Conservation (phyloP, 1,140 invertebrate species). For the Eulimnadia texana region DNA sequence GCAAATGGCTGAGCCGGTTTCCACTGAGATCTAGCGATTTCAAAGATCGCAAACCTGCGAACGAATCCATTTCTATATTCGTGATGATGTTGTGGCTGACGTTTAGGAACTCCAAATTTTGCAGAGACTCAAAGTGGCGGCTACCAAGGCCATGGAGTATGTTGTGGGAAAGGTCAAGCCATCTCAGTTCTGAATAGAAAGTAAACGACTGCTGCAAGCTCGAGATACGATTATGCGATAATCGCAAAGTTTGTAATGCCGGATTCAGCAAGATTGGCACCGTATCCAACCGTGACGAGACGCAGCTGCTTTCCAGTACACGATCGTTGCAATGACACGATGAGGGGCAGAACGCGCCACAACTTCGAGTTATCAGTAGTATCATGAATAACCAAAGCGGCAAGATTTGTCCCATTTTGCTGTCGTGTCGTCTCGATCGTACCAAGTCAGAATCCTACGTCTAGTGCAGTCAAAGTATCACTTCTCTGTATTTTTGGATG, state of each 20-base stretch:
- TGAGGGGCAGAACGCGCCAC: conserved; percentile 51
- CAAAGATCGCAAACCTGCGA: conserved; percentile 53
- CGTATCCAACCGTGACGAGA: conserved; percentile 66
- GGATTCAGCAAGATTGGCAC: conserved; percentile 70
- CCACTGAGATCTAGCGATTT: conserved; percentile 51
- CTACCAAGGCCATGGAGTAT: conserved; percentile 47
- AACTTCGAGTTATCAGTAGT: too few species aligned
- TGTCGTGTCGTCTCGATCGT: too few species aligned
- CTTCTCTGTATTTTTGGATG: too few species aligned
- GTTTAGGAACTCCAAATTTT: conserved; percentile 51
- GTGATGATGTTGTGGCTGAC: conserved; percentile 54
- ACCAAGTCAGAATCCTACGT: too few species aligned
- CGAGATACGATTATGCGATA: conserved; percentile 60
- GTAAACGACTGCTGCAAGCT: conserved; percentile 22
- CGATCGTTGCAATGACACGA: conserved; percentile 76
- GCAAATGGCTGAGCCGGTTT: conserved; percentile 51
- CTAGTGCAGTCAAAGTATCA: too few species aligned
- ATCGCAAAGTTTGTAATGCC: conserved; percentile 56
- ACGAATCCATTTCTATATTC: conserved; percentile 45
- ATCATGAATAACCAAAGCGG: too few species aligned
- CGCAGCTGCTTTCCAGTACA: conserved; percentile 64
- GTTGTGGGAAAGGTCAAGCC: conserved; percentile 27
- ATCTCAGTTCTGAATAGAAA: conserved; percentile 25
- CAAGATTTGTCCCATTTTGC: too few species aligned
- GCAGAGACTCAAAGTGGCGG: conserved; percentile 61